These are phyloP conservation scores for Scalopus aquaticus DNA, from an alignment of 2,113 vertebrate genomes.

Conservation along the genomic window DNA sequence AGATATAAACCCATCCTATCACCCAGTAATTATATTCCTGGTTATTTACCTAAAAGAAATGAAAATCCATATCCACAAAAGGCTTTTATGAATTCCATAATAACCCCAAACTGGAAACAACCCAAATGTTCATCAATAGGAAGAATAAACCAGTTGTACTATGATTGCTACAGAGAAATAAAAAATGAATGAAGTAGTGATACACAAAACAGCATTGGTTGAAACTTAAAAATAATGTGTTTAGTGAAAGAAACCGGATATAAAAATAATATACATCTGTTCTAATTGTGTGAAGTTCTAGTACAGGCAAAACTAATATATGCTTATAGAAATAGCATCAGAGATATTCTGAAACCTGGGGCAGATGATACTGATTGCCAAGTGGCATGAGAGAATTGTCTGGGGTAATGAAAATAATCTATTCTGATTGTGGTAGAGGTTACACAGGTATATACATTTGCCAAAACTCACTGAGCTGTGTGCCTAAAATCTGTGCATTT, in stretches of 20 bases:
- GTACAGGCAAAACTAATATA: not conserved
- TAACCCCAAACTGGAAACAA: not conserved
- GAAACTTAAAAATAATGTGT: not conserved
- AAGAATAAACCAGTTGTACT: not conserved
- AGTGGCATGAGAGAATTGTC: not conserved
- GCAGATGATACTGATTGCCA: not conserved
- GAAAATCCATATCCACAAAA: not conserved
- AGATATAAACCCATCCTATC: not conserved
- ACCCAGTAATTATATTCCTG: not conserved
- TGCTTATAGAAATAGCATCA: not conserved
- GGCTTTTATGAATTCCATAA: not conserved
- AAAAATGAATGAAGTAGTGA: not conserved
- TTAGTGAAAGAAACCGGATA: not conserved
- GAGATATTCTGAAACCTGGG: not conserved
- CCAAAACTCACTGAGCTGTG: not conserved
- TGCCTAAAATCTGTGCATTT: not conserved
- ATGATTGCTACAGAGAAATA: not conserved
- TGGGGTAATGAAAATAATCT: not conserved
- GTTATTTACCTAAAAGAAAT: constrained; percentile 1
- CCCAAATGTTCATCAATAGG: not conserved
- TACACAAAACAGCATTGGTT: not conserved
- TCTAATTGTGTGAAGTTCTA: not conserved
- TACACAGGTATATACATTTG: not conserved
- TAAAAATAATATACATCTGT: not conserved
- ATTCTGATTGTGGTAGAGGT: not conserved